Evolutionary conservation across 1,140 invertebrate genomes (phyloP).

Genomic region (Drosophila pallidifrons): DNA sequence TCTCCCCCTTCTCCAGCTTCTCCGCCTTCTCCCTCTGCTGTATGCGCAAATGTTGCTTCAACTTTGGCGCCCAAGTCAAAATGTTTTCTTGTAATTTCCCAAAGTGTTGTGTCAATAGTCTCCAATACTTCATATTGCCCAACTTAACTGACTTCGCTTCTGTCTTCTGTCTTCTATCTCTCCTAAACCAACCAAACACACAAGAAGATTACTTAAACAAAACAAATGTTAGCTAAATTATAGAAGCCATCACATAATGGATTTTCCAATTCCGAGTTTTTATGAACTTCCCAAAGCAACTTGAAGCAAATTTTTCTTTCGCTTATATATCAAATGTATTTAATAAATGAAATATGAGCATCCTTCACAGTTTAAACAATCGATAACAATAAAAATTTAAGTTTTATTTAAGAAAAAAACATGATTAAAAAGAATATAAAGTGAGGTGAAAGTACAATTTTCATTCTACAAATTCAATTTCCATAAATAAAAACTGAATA

Average conservation of each 20-base stretch:
- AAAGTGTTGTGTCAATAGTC: conserved; percentile 79
- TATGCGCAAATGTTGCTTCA: conserved; percentile 13
- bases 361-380: too few species aligned
- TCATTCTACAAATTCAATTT: too few species aligned
- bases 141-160: neutral
- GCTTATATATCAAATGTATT: too few species aligned
- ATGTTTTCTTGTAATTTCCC: conserved; percentile 74
- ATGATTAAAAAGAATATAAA: too few species aligned
- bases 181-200: too few species aligned
- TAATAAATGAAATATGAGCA: too few species aligned
- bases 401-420: too few species aligned
- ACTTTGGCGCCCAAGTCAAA: conserved; percentile 52
- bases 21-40: neutral
- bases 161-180: neutral
- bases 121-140: conserved; percentile 10
- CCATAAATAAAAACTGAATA: too few species aligned
- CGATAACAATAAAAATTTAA: too few species aligned
- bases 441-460: too few species aligned
- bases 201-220: conserved; percentile 16
- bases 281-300: too few species aligned
- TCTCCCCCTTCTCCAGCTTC: neutral
- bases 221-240: neutral
- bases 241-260: neutral
- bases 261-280: neutral
- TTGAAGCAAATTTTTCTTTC: too few species aligned